These are phyloP conservation scores for Pectinophora gossypiella DNA, from an alignment of 1,140 invertebrate species.

Conservation along the genomic window DNA sequence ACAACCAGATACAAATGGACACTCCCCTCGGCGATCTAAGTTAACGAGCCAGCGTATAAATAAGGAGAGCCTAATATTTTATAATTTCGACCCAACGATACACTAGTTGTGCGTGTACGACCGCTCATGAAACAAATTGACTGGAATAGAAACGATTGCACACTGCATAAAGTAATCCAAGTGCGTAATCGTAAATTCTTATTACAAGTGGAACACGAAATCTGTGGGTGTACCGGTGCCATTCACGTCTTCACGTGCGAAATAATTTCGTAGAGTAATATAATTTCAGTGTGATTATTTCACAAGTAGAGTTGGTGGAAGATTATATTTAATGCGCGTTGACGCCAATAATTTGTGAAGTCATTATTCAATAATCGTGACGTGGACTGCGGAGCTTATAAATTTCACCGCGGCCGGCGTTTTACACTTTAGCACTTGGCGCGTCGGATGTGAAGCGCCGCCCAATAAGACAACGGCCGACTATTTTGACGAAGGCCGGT, in stretches of 20 bases:
- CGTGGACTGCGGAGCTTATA: conserved; percentile 45
- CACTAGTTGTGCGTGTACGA: neutral
- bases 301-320: neutral
- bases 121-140: neutral
- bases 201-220: neutral
- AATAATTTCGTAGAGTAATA: neutral
- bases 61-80: conserved; percentile 48
- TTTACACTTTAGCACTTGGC: conserved; percentile 71
- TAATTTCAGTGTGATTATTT: neutral
- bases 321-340: conserved; percentile 19
- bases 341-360: conserved; percentile 56
- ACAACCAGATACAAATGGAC: conserved; percentile 64
- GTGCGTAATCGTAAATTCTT: neutral
- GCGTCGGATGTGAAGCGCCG: conserved; percentile 53
- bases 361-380: conserved; percentile 72
- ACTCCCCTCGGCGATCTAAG: conserved; percentile 66
- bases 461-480: conserved; percentile 66
- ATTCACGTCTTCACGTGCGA: neutral
- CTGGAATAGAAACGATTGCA: neutral
- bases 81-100: conserved; percentile 8
- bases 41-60: conserved; percentile 71
- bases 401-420: conserved; percentile 62
- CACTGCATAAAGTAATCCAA: neutral
- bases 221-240: neutral
- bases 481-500: conserved; percentile 72